Evolutionary conservation across 2,797 vertebrate species (phyloP).

Genomic region (Lutjanus argentimaculatus): DNA sequence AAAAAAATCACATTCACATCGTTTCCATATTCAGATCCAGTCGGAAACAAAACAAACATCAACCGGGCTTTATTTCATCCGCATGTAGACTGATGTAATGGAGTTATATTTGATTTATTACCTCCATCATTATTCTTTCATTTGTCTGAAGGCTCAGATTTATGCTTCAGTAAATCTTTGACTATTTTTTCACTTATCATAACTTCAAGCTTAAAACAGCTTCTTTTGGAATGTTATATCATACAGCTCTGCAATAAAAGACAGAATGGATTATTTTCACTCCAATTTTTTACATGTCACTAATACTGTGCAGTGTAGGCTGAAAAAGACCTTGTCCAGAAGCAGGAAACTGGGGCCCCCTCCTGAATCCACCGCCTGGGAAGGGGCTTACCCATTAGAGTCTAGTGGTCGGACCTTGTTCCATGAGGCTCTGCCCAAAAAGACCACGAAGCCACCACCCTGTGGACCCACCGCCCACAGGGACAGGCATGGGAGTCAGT

Average conservation of each 20-base stretch:
- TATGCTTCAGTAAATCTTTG: conserved; percentile 6
- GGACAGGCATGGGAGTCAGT: no score
- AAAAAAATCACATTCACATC: not conserved
- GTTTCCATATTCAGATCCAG: not conserved
- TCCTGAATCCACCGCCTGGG: no score
- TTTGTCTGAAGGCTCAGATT: conserved; percentile 6
- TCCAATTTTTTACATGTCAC: not conserved
- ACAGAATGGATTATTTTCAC: not conserved
- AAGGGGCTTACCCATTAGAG: no score
- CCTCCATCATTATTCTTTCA: not conserved
- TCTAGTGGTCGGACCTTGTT: no score
- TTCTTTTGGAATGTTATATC: not conserved
- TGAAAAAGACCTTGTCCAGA: no score
- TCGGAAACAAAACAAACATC: no score
- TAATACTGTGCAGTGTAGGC: no score
- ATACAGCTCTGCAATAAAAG: not conserved
- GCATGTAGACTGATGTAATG: not conserved
- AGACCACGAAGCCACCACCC: no score
- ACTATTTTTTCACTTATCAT: not conserved
- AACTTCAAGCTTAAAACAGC: not conserved
- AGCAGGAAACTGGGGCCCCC: no score
- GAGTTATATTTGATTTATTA: conserved; percentile 6
- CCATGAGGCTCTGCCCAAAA: no score
- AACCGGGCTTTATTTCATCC: not conserved
- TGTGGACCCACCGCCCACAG: no score